Evolutionary conservation across 2,888 invertebrate species (phyloP).

Genomic region (Macrophya annulata): DNA sequence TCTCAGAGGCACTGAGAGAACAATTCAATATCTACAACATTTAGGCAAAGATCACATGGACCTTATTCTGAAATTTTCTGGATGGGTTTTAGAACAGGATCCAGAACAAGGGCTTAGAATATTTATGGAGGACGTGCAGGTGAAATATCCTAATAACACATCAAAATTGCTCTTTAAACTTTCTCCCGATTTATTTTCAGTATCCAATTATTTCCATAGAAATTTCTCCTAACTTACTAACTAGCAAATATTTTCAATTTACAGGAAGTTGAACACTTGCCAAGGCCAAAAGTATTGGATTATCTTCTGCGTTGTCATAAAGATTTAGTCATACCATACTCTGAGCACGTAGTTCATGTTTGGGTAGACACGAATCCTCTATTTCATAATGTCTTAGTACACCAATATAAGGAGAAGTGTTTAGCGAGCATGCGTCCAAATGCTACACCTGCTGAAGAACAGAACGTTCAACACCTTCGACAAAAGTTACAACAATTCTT

Average conservation of each 20-base stretch:
- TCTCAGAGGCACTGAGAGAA: slow-evolving; percentile 90
- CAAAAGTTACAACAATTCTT: slow-evolving; percentile 89
- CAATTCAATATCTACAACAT: slow-evolving; percentile 95
- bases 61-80: slow-evolving; percentile 95
- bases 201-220: slow-evolving; percentile 19
- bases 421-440: slow-evolving; percentile 71
- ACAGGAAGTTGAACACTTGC: slow-evolving; percentile 93
- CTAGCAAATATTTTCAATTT: slow-evolving; percentile 47
- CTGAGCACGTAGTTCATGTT: slow-evolving; percentile 95
- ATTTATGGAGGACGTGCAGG: slow-evolving; percentile 78
- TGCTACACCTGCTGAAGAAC: slow-evolving; percentile 78
- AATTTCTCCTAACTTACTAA: neutral
- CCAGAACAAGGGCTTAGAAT: slow-evolving; percentile 94
- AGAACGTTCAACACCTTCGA: slow-evolving; percentile 82
- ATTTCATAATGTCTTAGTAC: slow-evolving; percentile 95
- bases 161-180: neutral
- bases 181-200: neutral
- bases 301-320: slow-evolving; percentile 93
- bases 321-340: slow-evolving; percentile 92
- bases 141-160: slow-evolving; percentile 56
- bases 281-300: slow-evolving; percentile 93
- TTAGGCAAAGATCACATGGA: slow-evolving; percentile 90
- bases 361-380: slow-evolving; percentile 93
- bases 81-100: slow-evolving; percentile 93
- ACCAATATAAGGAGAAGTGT: slow-evolving; percentile 91